Base-by-base conservation (phyloP, 2,113 vertebrate species). In the Mystacornis crossleyi region DNA sequence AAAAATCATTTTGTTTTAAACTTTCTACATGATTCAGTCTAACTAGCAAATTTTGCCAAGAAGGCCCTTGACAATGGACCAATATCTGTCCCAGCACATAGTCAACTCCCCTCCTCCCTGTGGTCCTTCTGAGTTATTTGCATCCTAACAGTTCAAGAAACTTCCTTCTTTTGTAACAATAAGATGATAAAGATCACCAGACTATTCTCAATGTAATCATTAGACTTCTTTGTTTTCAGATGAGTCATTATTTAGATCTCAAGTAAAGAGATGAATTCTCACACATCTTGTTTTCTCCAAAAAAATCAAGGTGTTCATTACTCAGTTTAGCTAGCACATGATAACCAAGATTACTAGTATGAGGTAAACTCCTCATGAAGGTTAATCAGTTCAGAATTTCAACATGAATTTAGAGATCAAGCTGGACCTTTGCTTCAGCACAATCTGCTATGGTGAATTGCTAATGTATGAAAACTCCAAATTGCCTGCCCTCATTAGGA, bases 151-250 rank as follows among this genome's bases (percentile, higher is more conserved):
- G 38, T 62, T 84, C 23, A 65, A 86, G 55, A 91, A 77, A 81
- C 28, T 89, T 89, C 61, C 83, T 87, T 86, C 74, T 90, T 94
- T 90, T 92, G 79, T 95, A 91, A 90, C 29, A 18, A 14, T 36
- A 31, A 31, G 12, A 20, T 29, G 69, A 95, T 67, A 81, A 87
- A 72, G 64, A 93, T 93, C 67, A 18, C 34, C 47, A 82, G 73
- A 90, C 50, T 93, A n/a, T 77, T 90, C 54, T 73, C 71, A 82
- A 9, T 54, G 54, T 60, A 66, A 67, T 87, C 61, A 31, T 89
- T 74, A 79, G 61, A 34, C 51, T 72, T 26, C 43, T 90, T 89
- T 90, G 34, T 70, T 96, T 92, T 82, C 8, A 13, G 42, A 66
- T 74, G 58, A 89, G 33, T 48, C 0, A 29, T 48, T 55, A 62